Evolutionary conservation across 2,888 invertebrate species (phyloP).

Genomic region (Luffia ferchaultella): DNA sequence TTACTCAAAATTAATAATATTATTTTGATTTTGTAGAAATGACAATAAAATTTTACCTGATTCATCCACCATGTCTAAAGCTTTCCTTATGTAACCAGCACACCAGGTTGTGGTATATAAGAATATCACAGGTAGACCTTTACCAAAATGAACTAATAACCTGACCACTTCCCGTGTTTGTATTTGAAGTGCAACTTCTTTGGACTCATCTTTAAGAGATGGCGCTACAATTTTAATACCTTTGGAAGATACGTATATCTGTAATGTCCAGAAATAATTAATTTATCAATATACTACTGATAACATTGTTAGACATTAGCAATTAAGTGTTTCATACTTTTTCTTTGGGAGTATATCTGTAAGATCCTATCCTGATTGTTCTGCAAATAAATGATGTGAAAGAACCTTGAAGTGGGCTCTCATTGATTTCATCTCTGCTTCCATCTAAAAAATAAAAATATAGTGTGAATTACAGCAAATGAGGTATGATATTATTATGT

Average conservation of each 20-base stretch:
- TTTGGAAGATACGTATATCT: constrained; percentile 66
- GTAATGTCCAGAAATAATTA: constrained; percentile 16
- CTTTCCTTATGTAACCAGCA: constrained; percentile 73
- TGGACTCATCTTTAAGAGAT: constrained; percentile 58
- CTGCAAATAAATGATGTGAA: constrained; percentile 70
- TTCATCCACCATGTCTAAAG: constrained; percentile 73
- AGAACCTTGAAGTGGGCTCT: constrained; percentile 43
- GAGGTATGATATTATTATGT: too few relatives aligned
- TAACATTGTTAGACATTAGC: too few relatives aligned
- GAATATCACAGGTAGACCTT: constrained; percentile 80
- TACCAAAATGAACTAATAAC: constrained; percentile 80
- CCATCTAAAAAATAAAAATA: constrained; percentile 49
- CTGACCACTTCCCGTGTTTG: constrained; percentile 75
- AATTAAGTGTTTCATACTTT: too few relatives aligned
- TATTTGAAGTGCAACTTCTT: constrained; percentile 71
- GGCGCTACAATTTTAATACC: constrained; percentile 71
- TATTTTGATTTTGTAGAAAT: background rate
- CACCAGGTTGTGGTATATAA: constrained; percentile 76
- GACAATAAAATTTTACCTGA: constrained; percentile 27
- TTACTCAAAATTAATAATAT: background rate
- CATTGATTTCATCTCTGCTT: constrained; percentile 59
- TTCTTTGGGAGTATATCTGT: constrained; percentile 78
- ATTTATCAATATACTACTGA: too few relatives aligned
- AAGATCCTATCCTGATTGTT: constrained; percentile 85
- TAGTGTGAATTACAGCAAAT: too few relatives aligned